Base-by-base conservation (phyloP, 2,797 vertebrate genomes). In the Eurystomus glaucurus region DNA sequence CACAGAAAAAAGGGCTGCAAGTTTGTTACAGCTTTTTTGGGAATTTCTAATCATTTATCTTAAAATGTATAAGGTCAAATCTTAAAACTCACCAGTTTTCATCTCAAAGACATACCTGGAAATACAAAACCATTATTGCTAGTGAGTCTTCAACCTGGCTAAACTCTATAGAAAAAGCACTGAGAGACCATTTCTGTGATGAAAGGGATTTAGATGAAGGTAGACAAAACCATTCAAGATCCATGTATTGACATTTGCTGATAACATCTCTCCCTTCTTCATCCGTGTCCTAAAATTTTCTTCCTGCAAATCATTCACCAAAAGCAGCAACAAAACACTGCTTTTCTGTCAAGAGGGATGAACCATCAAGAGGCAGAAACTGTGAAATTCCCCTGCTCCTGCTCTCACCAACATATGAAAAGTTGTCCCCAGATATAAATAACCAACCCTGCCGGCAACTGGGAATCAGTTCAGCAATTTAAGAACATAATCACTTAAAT, bases 341-440 rank as follows among this genome's bases (percentile, higher is more conserved):
- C 4, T 41, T 48, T 58, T 58, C 26, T 6, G 4, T 43, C 76
- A 90, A 76, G 43, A 33, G 68, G 28, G 19, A 84, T 35, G 39
- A 83, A 61, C 4, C 22, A 50, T 20, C 26, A 65, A 75, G 58
- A 74, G 84, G 35, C 28, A 80, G 50, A 87, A 66, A 80, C 23
- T 25, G 13, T 4, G 8, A 75, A 66, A 90, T 54, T 87, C 21
- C n/a, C 57, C 81, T 61, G 43, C 31, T 68, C 10, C 17, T 80
- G 33, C 48, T 84, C 28, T 80, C 50, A 43, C 28, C 39, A 66
- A 26, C 13, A 29, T 0, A 1, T 19, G 21, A 0, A 0, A 6
- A 13, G 7, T 5, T 46, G 25, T 62, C 12, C 28, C 22, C 26
- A 72, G 33, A 45, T 18, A 52, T 3, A 70, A 89, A 21, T 19